Percentiles rank a stretch among this genome's conserved stretches.
Evolutionary conservation across 2,888 invertebrate species (phyloP).

Genomic region (Lypha dubia): DNA sequence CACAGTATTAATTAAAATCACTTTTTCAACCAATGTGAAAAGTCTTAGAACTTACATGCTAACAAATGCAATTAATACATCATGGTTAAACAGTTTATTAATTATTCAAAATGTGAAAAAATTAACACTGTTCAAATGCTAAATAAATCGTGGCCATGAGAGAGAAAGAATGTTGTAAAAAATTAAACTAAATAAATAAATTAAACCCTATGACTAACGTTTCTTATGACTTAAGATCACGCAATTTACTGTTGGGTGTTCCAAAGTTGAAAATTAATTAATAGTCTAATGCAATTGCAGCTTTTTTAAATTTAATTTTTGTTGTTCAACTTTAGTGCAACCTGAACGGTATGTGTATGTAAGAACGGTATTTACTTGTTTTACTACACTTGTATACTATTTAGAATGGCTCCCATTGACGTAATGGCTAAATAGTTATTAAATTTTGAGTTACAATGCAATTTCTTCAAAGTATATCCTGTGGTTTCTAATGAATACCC

Average conservation of each 20-base stretch:
- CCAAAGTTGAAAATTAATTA: not conserved
- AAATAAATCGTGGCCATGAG: not conserved
- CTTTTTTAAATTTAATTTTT: not conserved
- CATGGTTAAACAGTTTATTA: constrained; percentile 27
- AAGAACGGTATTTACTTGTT: not conserved
- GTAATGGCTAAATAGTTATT: not conserved
- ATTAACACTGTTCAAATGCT: constrained; percentile 2
- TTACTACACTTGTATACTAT: not conserved
- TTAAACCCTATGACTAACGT: constrained; percentile 16
- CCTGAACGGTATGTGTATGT: not conserved
- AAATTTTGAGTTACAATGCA: not conserved
- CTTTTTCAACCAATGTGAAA: not conserved
- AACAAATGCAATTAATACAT: not conserved
- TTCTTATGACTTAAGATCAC: constrained; percentile 43
- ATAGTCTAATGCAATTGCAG: not conserved
- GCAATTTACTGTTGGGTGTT: constrained; percentile 30
- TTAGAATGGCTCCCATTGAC: not conserved
- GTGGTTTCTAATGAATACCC: not conserved
- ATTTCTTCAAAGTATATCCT: not conserved
- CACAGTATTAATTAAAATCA: too few relatives aligned
- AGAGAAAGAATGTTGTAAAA: not conserved
- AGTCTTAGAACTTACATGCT: not conserved
- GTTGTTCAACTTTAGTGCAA: not conserved
- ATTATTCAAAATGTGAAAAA: constrained; percentile 21
- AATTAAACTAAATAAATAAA: constrained; percentile 7